These are phyloP conservation scores for Turdus rufiventris DNA, from an alignment of 2,113 vertebrate species.

Conservation along the genomic window DNA sequence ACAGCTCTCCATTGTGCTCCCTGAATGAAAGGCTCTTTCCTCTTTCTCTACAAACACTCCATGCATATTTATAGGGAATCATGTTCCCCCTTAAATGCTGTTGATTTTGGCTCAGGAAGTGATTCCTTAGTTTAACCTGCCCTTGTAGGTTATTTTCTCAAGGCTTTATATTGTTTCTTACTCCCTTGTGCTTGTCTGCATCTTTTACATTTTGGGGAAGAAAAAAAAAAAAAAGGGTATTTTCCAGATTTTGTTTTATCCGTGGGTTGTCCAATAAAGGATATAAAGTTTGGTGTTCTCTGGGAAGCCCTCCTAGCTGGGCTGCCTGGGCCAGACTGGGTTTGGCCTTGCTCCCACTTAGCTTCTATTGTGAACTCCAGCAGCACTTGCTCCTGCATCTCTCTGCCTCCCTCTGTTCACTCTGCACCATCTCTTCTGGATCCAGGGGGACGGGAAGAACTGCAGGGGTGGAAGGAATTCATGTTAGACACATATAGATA, in stretches of 20 bases:
- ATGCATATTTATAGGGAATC: background rate
- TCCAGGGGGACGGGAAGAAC: fast-evolving
- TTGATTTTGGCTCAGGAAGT: constrained; percentile 30
- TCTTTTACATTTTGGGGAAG: background rate
- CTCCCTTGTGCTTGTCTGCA: background rate
- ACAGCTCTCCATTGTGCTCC: background rate
- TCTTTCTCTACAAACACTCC: background rate
- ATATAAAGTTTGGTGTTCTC: background rate
- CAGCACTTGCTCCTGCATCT: background rate
- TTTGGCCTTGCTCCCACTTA: background rate
- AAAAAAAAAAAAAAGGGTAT: fast-evolving
- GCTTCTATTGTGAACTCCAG: background rate
- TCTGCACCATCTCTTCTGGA: background rate
- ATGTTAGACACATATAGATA: fast-evolving
- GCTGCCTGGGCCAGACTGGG: background rate
- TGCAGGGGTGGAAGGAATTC: background rate
- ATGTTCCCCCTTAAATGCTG: background rate
- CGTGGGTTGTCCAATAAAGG: background rate
- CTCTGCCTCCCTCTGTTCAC: background rate
- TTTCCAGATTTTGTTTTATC: background rate
- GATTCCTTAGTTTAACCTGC: background rate
- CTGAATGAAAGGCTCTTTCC: background rate
- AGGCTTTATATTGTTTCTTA: background rate
- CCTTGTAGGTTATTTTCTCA: background rate
- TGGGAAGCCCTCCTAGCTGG: background rate